Evolutionary conservation across 2,113 vertebrate species (phyloP).

Genomic region (Salvator merianae): DNA sequence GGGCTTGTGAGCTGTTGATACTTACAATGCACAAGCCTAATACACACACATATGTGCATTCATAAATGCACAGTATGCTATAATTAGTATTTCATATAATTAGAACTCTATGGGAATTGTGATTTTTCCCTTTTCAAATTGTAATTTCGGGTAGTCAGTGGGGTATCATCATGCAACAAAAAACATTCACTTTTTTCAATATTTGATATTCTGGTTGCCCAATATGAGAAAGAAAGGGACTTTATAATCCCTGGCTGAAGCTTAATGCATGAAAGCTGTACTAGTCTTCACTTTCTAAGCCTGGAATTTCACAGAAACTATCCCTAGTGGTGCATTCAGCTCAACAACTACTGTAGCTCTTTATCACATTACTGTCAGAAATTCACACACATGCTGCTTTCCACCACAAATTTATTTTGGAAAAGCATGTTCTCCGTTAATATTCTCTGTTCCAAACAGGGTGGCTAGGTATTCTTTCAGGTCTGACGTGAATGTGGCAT

Average conservation of each 20-base stretch:
- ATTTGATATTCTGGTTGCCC: background rate
- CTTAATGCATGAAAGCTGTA: background rate
- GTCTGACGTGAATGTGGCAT: too few relatives aligned
- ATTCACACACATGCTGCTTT: background rate
- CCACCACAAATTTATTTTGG: background rate
- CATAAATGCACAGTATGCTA: too few relatives aligned
- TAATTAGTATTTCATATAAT: background rate
- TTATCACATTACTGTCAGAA: background rate
- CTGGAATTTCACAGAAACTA: background rate
- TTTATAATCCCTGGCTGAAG: background rate
- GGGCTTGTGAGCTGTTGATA: too few relatives aligned
- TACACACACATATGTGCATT: too few relatives aligned
- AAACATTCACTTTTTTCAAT: background rate
- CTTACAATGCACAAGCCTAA: too few relatives aligned
- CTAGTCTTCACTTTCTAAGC: background rate
- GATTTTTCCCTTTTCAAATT: background rate
- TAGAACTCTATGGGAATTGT: background rate
- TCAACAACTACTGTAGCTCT: background rate
- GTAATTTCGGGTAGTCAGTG: background rate
- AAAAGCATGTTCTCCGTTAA: background rate
- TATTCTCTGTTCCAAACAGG: background rate
- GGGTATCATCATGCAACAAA: background rate
- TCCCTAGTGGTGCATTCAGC: background rate
- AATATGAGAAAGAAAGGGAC: background rate
- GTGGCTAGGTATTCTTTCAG: too few relatives aligned